Conservation (phyloP, 2,888 invertebrate genomes). For the Drosophila diplacantha region DNA sequence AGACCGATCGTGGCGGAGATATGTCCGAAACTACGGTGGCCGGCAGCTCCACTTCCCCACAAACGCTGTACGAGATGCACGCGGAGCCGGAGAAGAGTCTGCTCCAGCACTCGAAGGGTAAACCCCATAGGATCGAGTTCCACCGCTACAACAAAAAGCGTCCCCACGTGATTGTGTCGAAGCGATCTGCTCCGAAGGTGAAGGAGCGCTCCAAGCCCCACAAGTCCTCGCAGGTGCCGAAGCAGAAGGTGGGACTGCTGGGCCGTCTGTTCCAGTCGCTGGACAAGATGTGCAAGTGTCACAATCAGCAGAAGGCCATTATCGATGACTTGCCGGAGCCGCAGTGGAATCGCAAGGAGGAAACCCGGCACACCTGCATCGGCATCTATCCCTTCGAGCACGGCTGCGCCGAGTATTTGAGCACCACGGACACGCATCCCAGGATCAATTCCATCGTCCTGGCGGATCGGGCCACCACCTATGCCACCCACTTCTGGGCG, state of each 20-base stretch:
- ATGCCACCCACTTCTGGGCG: constrained; percentile 83
- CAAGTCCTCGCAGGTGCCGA: constrained; percentile 12
- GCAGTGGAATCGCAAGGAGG: constrained; percentile 55
- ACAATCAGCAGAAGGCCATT: constrained; percentile 34
- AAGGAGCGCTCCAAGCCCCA: constrained; percentile 6
- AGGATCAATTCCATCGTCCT: constrained; percentile 80
- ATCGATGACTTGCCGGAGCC: constrained; percentile 68
- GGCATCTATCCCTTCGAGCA: constrained; percentile 85
- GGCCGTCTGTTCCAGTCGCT: constrained; percentile 58
- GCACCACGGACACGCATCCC: constrained; percentile 83
- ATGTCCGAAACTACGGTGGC: constrained; percentile 36
- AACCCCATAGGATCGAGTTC: constrained; percentile 75
- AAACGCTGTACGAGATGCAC: constrained; percentile 72
- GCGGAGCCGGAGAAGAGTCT: constrained; percentile 51
- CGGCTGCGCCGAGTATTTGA: constrained; percentile 82
- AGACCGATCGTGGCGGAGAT: constrained; percentile 41
- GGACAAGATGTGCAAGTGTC: constrained; percentile 65
- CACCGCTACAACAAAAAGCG: constrained; percentile 61
- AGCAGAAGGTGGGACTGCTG: constrained; percentile 41
- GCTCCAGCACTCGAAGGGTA: constrained; percentile 7
- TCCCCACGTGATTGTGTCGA: constrained; percentile 27
- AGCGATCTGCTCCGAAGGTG: constrained; percentile 22
- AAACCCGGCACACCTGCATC: constrained; percentile 73
- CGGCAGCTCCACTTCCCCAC: constrained; percentile 45
- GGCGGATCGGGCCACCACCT: constrained; percentile 81